A percentile compares a stretch with the other conserved stretches of the same genome.
Conservation (phyloP, 2,113 vertebrate genomes). For the Chroicocephalus ridibundus region DNA sequence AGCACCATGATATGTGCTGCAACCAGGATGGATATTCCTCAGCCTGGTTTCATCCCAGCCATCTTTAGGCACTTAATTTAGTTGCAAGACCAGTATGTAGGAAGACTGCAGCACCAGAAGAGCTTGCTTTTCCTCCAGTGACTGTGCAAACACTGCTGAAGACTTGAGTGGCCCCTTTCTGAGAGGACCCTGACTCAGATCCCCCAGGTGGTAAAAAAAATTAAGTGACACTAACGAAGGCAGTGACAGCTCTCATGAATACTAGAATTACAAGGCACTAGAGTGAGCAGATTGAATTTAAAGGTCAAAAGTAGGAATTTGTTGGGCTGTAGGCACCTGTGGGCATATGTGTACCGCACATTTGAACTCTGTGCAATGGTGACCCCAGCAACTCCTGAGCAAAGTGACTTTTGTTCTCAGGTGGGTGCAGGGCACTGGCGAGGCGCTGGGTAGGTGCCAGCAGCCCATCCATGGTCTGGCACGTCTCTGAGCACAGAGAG, state of each 20-base stretch:
- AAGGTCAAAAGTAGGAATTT: neutral
- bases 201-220: neutral
- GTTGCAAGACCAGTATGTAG: neutral
- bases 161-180: neutral
- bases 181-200: neutral
- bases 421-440: fast-evolving
- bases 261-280: neutral
- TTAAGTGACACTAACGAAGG: neutral
- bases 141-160: neutral
- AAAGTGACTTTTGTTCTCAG: fast-evolving
- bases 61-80: neutral
- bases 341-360: fast-evolving
- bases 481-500: fast-evolving
- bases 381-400: neutral
- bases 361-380: neutral
- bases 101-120: neutral
- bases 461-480: neutral
- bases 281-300: neutral
- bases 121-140: neutral
- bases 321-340: neutral
- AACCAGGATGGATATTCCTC: neutral
- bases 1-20: neutral
- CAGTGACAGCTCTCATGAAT: neutral
- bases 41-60: neutral
- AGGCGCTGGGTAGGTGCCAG: neutral